Evolutionary conservation across 1,140 invertebrate species (phyloP).

Genomic region (Achatina immaculata): DNA sequence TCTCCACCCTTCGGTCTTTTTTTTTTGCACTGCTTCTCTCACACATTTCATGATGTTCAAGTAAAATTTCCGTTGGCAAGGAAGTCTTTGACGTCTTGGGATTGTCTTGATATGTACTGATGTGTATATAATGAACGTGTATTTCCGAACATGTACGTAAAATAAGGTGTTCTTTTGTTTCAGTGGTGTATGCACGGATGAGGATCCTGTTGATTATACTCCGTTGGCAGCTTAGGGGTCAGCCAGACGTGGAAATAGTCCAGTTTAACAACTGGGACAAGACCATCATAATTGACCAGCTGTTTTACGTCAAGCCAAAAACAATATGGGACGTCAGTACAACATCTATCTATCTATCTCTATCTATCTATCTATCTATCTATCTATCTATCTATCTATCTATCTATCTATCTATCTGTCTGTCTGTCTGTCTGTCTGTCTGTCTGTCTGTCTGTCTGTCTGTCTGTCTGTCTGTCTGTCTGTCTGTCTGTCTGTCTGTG

Average conservation of each 20-base stretch:
- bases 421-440: background rate
- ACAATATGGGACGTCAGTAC: constrained; percentile 44
- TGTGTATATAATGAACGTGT: background rate
- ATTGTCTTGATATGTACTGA: background rate
- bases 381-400: constrained; percentile 4
- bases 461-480: background rate
- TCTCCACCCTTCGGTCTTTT: background rate
- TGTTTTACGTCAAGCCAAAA: constrained; percentile 46
- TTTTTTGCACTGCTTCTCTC: background rate
- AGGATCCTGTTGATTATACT: constrained; percentile 28
- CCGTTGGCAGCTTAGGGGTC: constrained; percentile 11
- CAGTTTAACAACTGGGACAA: constrained; percentile 51
- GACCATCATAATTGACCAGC: constrained; percentile 47
- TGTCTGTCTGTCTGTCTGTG: background rate
- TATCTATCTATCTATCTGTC: too few species aligned
- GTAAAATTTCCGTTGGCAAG: background rate
- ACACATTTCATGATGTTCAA: background rate
- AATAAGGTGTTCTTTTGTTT: background rate
- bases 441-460: background rate
- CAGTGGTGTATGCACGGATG: constrained; percentile 40
- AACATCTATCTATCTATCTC: too few species aligned
- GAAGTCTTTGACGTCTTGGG: background rate
- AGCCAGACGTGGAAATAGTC: constrained; percentile 27
- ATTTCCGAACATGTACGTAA: background rate
- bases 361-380: too few species aligned